Conservation (phyloP, 1,140 invertebrate genomes). For the Ips typographus region DNA sequence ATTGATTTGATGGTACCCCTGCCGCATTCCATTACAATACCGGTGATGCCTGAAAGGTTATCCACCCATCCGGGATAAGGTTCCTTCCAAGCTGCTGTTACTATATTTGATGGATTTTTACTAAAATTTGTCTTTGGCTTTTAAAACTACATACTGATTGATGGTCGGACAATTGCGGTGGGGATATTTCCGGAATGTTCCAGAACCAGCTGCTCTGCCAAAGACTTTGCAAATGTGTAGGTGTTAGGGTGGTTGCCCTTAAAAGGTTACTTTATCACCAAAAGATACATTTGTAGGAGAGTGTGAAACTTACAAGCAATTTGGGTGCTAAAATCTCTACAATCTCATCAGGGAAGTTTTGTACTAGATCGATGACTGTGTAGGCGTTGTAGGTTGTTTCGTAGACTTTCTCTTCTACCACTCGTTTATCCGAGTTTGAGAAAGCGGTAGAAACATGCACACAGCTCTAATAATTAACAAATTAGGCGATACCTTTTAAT, state of each 20-base stretch:
- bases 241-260: constrained; percentile 81
- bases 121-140: not conserved
- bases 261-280: constrained; percentile 10
- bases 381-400: constrained; percentile 64
- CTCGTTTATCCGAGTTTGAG: constrained; percentile 73
- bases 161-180: constrained; percentile 86
- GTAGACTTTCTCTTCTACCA: constrained; percentile 74
- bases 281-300: constrained; percentile 24
- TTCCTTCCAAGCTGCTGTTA: constrained; percentile 74
- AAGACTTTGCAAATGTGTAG: constrained; percentile 84
- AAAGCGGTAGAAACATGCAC: constrained; percentile 89
- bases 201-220: constrained; percentile 76
- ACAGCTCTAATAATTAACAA: constrained; percentile 60
- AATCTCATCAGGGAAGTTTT: constrained; percentile 61
- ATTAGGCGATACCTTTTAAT: not conserved
- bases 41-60: constrained; percentile 83
- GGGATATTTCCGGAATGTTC: constrained; percentile 68
- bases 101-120: constrained; percentile 45
- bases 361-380: constrained; percentile 61
- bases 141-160: constrained; percentile 67
- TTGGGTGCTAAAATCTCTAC: constrained; percentile 59
- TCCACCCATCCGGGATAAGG: constrained; percentile 92
- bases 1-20: constrained; percentile 85
- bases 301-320: constrained; percentile 53
- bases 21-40: constrained; percentile 80